Conservation (phyloP, 1,140 invertebrate genomes). For the Drosophila azteca region DNA sequence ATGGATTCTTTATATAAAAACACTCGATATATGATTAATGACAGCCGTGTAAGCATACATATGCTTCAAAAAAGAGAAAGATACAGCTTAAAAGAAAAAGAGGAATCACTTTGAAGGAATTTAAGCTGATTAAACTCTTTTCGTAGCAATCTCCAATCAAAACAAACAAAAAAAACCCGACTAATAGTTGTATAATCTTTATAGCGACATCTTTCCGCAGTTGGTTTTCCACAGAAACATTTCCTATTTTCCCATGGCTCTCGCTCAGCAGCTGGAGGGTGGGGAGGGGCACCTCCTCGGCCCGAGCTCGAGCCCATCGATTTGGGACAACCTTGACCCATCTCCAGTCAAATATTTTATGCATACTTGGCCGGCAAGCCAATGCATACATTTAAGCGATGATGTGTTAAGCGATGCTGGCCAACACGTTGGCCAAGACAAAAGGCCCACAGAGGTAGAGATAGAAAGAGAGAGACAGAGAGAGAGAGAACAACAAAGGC, state of each 20-base stretch:
- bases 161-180: neutral
- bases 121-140: conserved; percentile 4
- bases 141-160: conserved; percentile 8
- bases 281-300: conserved; percentile 1
- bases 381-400: conserved; percentile 21
- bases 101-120: too few relatives aligned
- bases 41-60: too few relatives aligned
- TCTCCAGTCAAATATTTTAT: conserved; percentile 39
- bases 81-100: too few relatives aligned
- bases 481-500: conserved; percentile 34
- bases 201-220: conserved; percentile 31
- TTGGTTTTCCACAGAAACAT: conserved; percentile 35
- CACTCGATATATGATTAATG: too few relatives aligned
- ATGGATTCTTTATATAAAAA: too few relatives aligned
- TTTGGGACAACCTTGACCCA: conserved; percentile 39
- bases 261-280: neutral
- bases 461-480: conserved; percentile 2
- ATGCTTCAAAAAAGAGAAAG: too few relatives aligned
- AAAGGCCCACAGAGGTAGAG: conserved; percentile 1
- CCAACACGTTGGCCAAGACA: conserved; percentile 50
- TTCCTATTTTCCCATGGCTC: conserved; percentile 37
- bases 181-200: conserved; percentile 26
- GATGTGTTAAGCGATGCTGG: conserved; percentile 31
- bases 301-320: neutral
- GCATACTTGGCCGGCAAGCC: conserved; percentile 37